Conservation (phyloP, 2,113 vertebrate genomes). For the Rissa tridactyla region DNA sequence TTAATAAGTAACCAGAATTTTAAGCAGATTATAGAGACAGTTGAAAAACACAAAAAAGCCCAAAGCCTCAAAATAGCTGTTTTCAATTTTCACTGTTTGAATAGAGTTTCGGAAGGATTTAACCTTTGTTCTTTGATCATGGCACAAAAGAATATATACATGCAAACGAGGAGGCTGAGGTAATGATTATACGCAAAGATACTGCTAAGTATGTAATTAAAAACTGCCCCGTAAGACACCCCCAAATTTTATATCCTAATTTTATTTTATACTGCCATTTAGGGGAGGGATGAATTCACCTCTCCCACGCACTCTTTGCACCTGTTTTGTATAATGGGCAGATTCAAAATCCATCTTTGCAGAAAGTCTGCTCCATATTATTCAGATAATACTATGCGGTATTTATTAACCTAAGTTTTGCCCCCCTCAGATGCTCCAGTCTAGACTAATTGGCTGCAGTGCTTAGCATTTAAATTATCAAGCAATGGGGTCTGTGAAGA, state of each 20-base stretch:
- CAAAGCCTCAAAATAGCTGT: constrained; percentile 33
- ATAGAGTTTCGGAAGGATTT: constrained; percentile 52
- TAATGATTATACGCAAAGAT: constrained; percentile 66
- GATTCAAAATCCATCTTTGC: constrained; percentile 14
- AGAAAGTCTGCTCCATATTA: constrained; percentile 6
- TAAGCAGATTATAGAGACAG: constrained; percentile 29
- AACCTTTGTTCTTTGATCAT: constrained; percentile 67
- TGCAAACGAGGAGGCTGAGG: constrained; percentile 51
- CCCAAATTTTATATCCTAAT: constrained; percentile 58
- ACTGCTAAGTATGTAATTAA: constrained; percentile 62
- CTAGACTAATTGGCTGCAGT: constrained; percentile 48
- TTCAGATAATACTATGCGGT: constrained; percentile 40
- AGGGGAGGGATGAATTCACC: constrained; percentile 42
- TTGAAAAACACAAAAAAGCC: not conserved
- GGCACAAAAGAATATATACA: constrained; percentile 55
- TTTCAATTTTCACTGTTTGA: constrained; percentile 57
- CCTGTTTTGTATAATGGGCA: constrained; percentile 34
- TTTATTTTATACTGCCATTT: constrained; percentile 59
- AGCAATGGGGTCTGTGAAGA: not conserved
- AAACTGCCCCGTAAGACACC: constrained; percentile 50
- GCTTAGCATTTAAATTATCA: constrained; percentile 56
- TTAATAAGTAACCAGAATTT: constrained; percentile 3
- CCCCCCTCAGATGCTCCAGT: constrained; percentile 25
- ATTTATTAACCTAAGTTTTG: constrained; percentile 58
- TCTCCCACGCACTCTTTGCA: constrained; percentile 54